phyloP scores from a whole-genome alignment of 2,888 invertebrate species.

The Pyrgus malvae region DNA sequence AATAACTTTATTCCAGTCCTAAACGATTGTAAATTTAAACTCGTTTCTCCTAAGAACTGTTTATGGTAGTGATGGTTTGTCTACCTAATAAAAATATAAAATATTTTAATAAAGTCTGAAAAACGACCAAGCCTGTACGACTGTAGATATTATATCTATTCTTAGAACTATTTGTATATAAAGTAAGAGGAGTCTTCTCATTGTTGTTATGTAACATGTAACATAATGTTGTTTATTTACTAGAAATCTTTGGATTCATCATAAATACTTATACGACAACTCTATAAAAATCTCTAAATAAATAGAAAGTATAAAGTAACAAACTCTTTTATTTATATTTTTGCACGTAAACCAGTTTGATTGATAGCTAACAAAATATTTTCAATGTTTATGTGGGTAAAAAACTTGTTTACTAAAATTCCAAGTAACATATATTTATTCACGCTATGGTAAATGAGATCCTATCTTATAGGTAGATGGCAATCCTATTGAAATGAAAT shows the following conservation, averaged over 20 bases:
- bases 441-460: too few relatives aligned
- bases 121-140: slow-evolving; percentile 78
- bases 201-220: slow-evolving; percentile 60
- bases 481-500: too few relatives aligned
- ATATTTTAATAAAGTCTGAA: slow-evolving; percentile 73
- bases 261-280: slow-evolving; percentile 48
- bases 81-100: slow-evolving; percentile 38
- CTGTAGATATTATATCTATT: slow-evolving; percentile 56
- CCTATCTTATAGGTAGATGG: too few relatives aligned
- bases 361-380: neutral
- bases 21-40: slow-evolving; percentile 46
- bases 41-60: slow-evolving; percentile 51
- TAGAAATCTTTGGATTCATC: slow-evolving; percentile 60
- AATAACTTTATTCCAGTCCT: slow-evolving; percentile 28
- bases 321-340: slow-evolving; percentile 48
- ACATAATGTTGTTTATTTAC: slow-evolving; percentile 71
- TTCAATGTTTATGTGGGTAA: too few relatives aligned
- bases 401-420: too few relatives aligned
- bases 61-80: slow-evolving; percentile 42
- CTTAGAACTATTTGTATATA: slow-evolving; percentile 70
- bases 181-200: slow-evolving; percentile 58
- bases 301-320: slow-evolving; percentile 62
- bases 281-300: slow-evolving; percentile 68
- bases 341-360: too few relatives aligned
- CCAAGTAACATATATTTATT: too few relatives aligned